These are phyloP conservation scores for Reinhardtius hippoglossoides DNA, from an alignment of 2,113 vertebrate genomes.

Conservation along the genomic window DNA sequence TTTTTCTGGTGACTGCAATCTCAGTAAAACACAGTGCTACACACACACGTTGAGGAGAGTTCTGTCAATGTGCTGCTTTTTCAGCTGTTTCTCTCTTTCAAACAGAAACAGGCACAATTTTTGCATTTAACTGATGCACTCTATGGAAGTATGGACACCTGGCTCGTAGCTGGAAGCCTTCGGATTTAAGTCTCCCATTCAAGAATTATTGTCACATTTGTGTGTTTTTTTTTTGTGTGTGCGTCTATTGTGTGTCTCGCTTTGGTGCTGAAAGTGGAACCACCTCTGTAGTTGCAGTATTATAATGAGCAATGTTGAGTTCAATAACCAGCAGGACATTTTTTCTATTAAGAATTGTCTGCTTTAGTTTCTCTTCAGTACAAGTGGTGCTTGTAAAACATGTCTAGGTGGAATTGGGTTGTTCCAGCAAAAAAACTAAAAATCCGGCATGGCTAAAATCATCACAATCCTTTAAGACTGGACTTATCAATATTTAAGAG, in stretches of 20 bases:
- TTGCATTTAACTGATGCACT: conserved; percentile 13
- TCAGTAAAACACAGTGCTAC: background rate
- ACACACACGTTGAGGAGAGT: conserved; percentile 17
- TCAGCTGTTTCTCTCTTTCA: conserved; percentile 22
- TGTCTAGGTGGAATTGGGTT: conserved; percentile 17
- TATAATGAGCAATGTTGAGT: conserved; percentile 42
- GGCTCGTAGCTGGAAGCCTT: conserved; percentile 16
- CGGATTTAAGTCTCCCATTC: conserved; percentile 5
- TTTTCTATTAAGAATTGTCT: conserved; percentile 12
- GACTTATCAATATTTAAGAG: conserved; percentile 27
- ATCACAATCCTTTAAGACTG: conserved; percentile 20
- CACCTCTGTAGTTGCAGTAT: conserved; percentile 67
- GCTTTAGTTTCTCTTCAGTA: background rate
- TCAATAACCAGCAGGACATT: conserved; percentile 6
- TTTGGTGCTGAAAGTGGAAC: conserved; percentile 46
- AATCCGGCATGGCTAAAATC: background rate
- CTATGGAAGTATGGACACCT: conserved; percentile 4
- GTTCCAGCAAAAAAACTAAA: conserved; percentile 27
- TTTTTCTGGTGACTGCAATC: conserved; percentile 30
- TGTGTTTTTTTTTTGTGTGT: background rate
- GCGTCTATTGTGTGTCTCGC: conserved; percentile 36
- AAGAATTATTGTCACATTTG: background rate
- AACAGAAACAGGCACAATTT: conserved; percentile 29
- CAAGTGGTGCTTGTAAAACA: conserved; percentile 35
- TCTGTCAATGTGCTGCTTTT: conserved; percentile 32